These are phyloP conservation scores for Leuciscus idus DNA, from an alignment of 2,113 vertebrate genomes.

Conservation along the genomic window DNA sequence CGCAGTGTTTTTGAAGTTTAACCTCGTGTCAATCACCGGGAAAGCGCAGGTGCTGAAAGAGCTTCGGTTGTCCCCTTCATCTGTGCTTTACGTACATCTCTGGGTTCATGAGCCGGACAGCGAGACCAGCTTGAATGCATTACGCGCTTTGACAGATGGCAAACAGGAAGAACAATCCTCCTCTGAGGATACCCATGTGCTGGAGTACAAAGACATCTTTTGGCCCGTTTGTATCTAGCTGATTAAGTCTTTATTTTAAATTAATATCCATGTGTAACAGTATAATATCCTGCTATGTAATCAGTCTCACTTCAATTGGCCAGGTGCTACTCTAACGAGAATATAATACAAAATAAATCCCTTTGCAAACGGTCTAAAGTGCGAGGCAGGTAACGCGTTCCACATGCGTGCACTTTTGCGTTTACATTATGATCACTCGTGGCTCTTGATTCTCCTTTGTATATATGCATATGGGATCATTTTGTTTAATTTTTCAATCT, in stretches of 20 bases:
- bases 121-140: conserved; percentile 45
- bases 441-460: neutral
- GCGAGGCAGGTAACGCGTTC: conserved; percentile 42
- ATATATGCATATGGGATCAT: neutral
- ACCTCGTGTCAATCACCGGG: conserved; percentile 7
- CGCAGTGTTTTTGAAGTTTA: conserved; percentile 30
- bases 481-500: neutral
- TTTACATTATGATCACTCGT: conserved; percentile 11
- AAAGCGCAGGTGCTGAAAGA: conserved; percentile 50
- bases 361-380: neutral
- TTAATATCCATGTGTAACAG: conserved; percentile 43
- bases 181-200: conserved; percentile 32
- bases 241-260: conserved; percentile 45
- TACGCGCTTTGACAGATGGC: conserved; percentile 45
- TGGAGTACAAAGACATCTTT: neutral
- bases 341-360: neutral
- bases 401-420: conserved; percentile 33
- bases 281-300: neutral
- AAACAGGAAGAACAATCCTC: conserved; percentile 37
- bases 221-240: neutral
- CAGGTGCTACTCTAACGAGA: neutral
- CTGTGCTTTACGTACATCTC: conserved; percentile 45
- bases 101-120: conserved; percentile 30
- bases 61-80: conserved; percentile 2
- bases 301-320: neutral